Evolutionary conservation across 2,113 vertebrate species (phyloP).

Genomic region (Ammodytes dubius): DNA sequence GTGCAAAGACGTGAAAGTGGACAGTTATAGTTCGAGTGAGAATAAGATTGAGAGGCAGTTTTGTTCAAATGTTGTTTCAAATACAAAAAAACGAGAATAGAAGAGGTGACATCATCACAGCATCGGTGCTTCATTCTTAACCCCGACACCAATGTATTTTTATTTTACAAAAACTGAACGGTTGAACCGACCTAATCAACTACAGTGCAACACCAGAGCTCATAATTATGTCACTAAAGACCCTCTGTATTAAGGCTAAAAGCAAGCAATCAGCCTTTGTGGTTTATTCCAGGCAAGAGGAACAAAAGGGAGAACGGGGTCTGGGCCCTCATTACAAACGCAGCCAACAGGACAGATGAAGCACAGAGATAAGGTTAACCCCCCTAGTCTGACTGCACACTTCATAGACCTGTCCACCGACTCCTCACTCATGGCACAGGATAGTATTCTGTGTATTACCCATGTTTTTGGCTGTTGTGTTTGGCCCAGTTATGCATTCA

Average conservation of each 20-base stretch:
- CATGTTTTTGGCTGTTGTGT: constrained; percentile 41
- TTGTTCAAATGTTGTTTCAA: constrained; percentile 3
- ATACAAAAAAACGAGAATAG: not conserved
- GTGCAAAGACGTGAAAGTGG: not conserved
- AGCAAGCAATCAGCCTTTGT: constrained; percentile 42
- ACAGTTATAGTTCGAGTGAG: not conserved
- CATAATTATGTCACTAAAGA: not conserved
- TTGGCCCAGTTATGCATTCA: constrained; percentile 59
- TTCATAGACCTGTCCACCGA: not conserved
- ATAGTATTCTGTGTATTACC: constrained; percentile 39
- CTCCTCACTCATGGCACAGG: constrained; percentile 4
- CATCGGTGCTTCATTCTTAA: not conserved
- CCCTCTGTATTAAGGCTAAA: constrained; percentile 3
- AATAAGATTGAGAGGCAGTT: constrained; percentile 1
- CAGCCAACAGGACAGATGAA: constrained; percentile 33
- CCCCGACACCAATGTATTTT: not conserved
- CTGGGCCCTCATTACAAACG: constrained; percentile 38
- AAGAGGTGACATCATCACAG: not conserved
- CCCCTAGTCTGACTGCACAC: constrained; percentile 15
- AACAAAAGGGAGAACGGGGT: constrained; percentile 8
- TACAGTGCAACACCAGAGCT: constrained; percentile 11
- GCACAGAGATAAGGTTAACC: constrained; percentile 15
- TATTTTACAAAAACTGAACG: constrained; percentile 18
- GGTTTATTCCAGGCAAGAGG: constrained; percentile 28
- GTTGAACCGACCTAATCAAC: constrained; percentile 2